Base-by-base conservation (phyloP, 1,140 invertebrate genomes). In the Maconellicoccus hirsutus region DNA sequence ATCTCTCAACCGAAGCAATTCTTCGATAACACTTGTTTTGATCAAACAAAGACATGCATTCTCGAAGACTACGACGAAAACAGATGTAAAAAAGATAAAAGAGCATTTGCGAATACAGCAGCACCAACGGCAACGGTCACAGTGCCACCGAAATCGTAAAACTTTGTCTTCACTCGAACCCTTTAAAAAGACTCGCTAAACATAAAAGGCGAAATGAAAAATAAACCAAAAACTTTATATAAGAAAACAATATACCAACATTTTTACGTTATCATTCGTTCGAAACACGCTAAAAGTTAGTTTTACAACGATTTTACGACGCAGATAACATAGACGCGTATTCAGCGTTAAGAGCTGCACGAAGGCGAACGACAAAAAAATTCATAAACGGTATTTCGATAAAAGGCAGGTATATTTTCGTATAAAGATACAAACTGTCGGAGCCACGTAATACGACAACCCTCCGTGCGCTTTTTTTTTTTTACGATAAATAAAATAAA, bases 171-270 rank as follows among this genome's bases (percentile, higher is more conserved):
- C 59, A 22, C 59, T 61, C 21, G 16, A 16, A 22, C 22, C 2
- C 21, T n/a, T 59, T 59, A 22, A 19, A 26, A 26, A 66, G 59
- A 61, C 16, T 61, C 10, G 19, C 3, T 8, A 3, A 16, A 66
- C 25, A 66, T 66, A 66, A 66, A 25, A 66, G 52, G 25, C 25
- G 61, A 66, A 66, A 66, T 66, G 61, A 66, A 66, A 66, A 66
- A 66, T 66, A 66, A 66, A 66, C 61, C 25, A 19, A 66, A 66
- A 66, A 66, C 61, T 66, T 66, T 66, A 66, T 66, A 66, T 66
- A 66, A 66, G 61, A 66, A 66, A 66, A 66, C 61, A 66, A 66
- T 66, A 66, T 66, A 66, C 61, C 61, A 26, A 66, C 61, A 66
- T 66, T 66, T 66, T 66, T 26, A 19, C 61, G 7, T 23, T 66